Conservation (phyloP, 2,797 vertebrate genomes). For the Sebastes oblongus region DNA sequence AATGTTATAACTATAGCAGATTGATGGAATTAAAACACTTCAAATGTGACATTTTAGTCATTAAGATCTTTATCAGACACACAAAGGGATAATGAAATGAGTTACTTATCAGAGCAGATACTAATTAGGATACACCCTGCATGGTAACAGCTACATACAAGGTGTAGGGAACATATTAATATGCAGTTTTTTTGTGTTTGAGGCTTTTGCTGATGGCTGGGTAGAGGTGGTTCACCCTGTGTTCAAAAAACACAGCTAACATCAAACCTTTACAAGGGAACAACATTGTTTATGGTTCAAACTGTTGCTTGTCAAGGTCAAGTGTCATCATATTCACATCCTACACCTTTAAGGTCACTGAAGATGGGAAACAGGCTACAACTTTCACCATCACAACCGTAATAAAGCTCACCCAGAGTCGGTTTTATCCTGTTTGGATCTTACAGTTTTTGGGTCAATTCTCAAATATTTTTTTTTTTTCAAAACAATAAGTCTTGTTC, state of each 20-base stretch:
- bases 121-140: slow-evolving; percentile 12
- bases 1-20: slow-evolving; percentile 4
- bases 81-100: slow-evolving; percentile 18
- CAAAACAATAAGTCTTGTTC: too few species aligned
- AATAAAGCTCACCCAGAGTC: background rate
- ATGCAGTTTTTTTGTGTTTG: background rate
- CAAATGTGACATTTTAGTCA: slow-evolving; percentile 9
- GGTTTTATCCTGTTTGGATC: too few species aligned
- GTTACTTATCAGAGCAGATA: slow-evolving; percentile 13
- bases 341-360: background rate
- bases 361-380: background rate
- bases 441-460: too few species aligned
- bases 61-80: slow-evolving; percentile 27
- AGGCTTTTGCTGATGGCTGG: background rate
- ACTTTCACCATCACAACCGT: background rate
- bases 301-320: slow-evolving; percentile 11
- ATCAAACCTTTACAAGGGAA: background rate
- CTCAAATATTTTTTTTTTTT: too few species aligned
- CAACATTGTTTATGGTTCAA: background rate
- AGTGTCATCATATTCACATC: background rate
- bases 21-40: slow-evolving; percentile 14
- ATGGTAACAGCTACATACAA: background rate
- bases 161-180: background rate
- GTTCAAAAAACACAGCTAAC: background rate
- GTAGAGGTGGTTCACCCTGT: background rate